Percentiles rank a stretch among this genome's conserved stretches.
phyloP scores from a whole-genome alignment of 2,113 vertebrate species.

The Phylloscopus trochiloides region DNA sequence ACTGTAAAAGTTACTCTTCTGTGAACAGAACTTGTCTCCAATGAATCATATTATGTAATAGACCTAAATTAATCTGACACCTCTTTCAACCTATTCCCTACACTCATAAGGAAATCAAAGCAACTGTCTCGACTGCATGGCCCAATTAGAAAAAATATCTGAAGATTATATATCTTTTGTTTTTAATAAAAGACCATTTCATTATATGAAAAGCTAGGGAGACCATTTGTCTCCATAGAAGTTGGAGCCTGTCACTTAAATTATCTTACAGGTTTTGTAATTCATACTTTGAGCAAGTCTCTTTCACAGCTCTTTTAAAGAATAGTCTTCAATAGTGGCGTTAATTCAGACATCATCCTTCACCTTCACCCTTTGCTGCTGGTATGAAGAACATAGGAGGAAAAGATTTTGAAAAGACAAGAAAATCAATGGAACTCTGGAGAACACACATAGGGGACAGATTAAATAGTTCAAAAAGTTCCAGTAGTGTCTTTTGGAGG shows the following conservation, averaged over 20 bases:
- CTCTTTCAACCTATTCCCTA: not conserved
- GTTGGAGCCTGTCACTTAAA: not conserved
- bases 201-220: not conserved
- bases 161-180: not conserved
- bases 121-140: not conserved
- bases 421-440: not conserved
- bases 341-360: not conserved
- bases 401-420: not conserved
- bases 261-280: not conserved
- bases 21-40: not conserved
- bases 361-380: not conserved
- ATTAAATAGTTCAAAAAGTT: not conserved
- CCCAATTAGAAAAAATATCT: not conserved
- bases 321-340: not conserved
- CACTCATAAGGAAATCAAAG: not conserved
- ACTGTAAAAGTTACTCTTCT: not conserved
- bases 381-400: not conserved
- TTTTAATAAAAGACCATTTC: not conserved
- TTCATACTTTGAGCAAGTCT: not conserved
- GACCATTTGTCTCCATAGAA: not conserved
- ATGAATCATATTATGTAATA: not conserved
- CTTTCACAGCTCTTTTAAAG: not conserved
- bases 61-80: not conserved
- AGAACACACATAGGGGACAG: not conserved
- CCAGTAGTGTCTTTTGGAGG: not conserved